Percentiles rank a stretch among this genome's conserved stretches.
phyloP scores from a whole-genome alignment of 2,888 invertebrate species.

The Odontocolon sp. region DNA sequence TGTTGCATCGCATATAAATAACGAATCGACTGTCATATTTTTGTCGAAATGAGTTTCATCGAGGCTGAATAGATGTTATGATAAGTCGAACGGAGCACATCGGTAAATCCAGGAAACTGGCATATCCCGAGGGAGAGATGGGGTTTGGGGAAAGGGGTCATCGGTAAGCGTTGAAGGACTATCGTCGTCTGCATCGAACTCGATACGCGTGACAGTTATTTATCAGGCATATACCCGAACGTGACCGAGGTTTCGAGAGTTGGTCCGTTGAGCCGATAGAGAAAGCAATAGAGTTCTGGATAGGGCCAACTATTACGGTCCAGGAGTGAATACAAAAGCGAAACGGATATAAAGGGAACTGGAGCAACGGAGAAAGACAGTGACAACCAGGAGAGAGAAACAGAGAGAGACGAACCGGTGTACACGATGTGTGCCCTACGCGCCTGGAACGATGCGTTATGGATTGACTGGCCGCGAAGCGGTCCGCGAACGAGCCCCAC shows the following conservation, averaged over 20 bases:
- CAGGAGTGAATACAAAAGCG: slow-evolving; percentile 32
- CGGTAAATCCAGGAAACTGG: not conserved
- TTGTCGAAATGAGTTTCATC: too few relatives aligned
- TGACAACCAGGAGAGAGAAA: slow-evolving; percentile 13
- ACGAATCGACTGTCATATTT: too few relatives aligned
- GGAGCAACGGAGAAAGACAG: slow-evolving; percentile 39
- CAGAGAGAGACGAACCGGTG: slow-evolving; percentile 46
- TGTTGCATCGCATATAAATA: not conserved
- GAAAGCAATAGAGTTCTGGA: slow-evolving; percentile 18
- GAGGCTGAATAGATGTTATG: not conserved
- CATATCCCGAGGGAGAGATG: not conserved
- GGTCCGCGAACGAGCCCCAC: slow-evolving; percentile 65
- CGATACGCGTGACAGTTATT: slow-evolving; percentile 63
- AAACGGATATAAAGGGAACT: slow-evolving; percentile 48
- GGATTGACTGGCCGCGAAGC: too few relatives aligned
- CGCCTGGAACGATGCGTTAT: slow-evolving; percentile 72
- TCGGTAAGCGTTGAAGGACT: slow-evolving; percentile 9
- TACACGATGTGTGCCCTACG: slow-evolving; percentile 55
- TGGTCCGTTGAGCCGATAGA: slow-evolving; percentile 9
- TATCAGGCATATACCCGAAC: slow-evolving; percentile 46
- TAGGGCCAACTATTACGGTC: not conserved
- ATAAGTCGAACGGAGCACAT: not conserved
- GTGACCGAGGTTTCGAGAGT: slow-evolving; percentile 44
- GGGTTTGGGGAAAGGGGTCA: slow-evolving; percentile 5
- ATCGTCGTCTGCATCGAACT: slow-evolving; percentile 13